Base-by-base conservation (phyloP, 2,888 invertebrate species). In the Andrena trimmerana region DNA sequence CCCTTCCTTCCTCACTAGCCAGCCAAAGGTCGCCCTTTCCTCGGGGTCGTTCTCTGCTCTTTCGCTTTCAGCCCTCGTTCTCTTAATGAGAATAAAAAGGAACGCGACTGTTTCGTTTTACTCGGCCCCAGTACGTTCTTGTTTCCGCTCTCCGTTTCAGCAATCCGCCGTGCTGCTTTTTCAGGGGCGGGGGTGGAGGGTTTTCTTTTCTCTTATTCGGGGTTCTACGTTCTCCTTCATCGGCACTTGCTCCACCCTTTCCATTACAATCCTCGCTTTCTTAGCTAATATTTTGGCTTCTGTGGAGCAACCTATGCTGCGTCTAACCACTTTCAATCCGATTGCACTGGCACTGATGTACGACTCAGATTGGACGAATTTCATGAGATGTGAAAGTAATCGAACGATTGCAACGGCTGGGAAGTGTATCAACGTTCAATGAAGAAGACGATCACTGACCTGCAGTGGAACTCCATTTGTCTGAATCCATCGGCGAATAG, bases 331-430 rank as follows among this genome's bases (percentile, higher is more conserved):
- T 82, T 76, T 79, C 63, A 65, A 2, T 60, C 59, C 60, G 31
- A 78, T 69, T 78, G 5, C 68, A 68, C 63, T 50, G 65, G 77
- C 67, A 70, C 66, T 67, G 67, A 70, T 50, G 52, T 80, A 62
- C 1, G 48, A 2, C 42, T 42, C 42, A 4, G 42, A 42, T 42
- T 42, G 13, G 1, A 16, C 42, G 42, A 42, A 42, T 42, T 42
- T 42, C 42, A 42, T 16, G 16, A 16, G 42, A 42, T 13, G 42
- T 13, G 42, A 42, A 42, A 13, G 42, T 42, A 42, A 42, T 13
- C 13, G 42, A 42, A 2, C 13, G 42, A 42, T 42, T 13, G 42
- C 42, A 42, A 42, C 42, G 13, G 42, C 42, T 2, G 42, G 42
- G 42, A 57, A 57, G 27, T 20, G 57, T 10, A 60, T 31, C 31